These are phyloP conservation scores for Neocrepidodera transversa DNA, from an alignment of 2,888 invertebrate genomes.

Conservation along the genomic window DNA sequence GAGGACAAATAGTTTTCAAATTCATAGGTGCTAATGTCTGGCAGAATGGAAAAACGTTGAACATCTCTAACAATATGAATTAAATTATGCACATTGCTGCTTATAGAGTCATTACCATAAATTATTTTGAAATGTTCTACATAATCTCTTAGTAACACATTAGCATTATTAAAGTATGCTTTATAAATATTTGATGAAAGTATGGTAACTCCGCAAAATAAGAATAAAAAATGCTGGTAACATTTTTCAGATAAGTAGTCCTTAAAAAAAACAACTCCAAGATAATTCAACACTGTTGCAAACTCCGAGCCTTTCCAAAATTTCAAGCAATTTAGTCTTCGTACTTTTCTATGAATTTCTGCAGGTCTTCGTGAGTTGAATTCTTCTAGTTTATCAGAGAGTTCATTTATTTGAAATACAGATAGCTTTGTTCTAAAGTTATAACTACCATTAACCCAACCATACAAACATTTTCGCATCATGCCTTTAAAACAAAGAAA, in stretches of 20 bases:
- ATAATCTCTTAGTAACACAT: background rate
- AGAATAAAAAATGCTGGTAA: background rate
- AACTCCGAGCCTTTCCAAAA: constrained; percentile 38
- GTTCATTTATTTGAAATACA: constrained; percentile 18
- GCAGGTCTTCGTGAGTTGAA: constrained; percentile 32
- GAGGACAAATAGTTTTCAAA: no score
- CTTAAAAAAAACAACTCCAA: constrained; percentile 39
- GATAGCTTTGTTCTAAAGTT: constrained; percentile 34
- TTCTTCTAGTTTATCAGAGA: constrained; percentile 27
- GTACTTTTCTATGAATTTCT: constrained; percentile 37
- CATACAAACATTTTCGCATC: constrained; percentile 37
- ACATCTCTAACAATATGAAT: no score
- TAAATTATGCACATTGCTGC: no score
- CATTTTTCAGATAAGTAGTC: constrained; percentile 25
- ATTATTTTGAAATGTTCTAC: background rate
- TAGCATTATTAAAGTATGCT: background rate
- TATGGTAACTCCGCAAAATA: constrained; percentile 2
- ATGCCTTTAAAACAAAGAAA: constrained; percentile 16
- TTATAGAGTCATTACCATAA: background rate
- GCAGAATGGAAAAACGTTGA: no score
- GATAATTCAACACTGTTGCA: constrained; percentile 37
- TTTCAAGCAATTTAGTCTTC: constrained; percentile 35
- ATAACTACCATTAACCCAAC: constrained; percentile 37
- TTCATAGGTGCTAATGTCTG: no score
- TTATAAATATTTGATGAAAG: background rate